Evolutionary conservation across 2,888 invertebrate genomes (phyloP).

Genomic region (Onchidella celtica): DNA sequence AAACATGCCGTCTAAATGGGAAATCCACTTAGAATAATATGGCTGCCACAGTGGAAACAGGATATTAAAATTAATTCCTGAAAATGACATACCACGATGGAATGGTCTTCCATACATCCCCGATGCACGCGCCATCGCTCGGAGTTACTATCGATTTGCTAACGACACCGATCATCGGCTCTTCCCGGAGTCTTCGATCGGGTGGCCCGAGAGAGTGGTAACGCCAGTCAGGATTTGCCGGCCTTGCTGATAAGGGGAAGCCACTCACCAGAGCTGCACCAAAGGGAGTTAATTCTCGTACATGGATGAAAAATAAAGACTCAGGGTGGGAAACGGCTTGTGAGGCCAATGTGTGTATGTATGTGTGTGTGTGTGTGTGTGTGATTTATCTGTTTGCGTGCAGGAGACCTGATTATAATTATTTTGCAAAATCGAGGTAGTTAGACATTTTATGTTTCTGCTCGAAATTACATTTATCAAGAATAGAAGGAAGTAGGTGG

Average conservation of each 20-base stretch:
- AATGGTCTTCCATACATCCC: not conserved
- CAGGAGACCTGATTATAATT: no score
- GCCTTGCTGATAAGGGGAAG: not conserved
- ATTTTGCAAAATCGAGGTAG: no score
- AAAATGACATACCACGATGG: no score
- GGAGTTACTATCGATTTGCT: constrained; percentile 27
- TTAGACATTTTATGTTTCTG: no score
- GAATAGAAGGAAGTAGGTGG: not conserved
- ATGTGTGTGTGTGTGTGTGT: no score
- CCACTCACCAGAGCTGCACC: not conserved
- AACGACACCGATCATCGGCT: constrained; percentile 27
- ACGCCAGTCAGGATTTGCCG: not conserved
- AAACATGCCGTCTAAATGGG: no score
- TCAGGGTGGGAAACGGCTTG: no score
- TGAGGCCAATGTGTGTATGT: no score
- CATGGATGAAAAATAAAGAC: not conserved
- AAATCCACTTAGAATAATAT: no score
- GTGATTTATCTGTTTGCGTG: not conserved
- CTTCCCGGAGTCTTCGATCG: constrained; percentile 11
- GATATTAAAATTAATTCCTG: no score
- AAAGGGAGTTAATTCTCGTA: not conserved
- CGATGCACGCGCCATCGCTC: not conserved
- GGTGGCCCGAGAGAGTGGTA: not conserved
- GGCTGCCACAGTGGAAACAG: no score
- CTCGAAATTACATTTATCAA: no score